Evolutionary conservation across 2,797 vertebrate species (phyloP).

Genomic region (Melanotaenia boesemani): DNA sequence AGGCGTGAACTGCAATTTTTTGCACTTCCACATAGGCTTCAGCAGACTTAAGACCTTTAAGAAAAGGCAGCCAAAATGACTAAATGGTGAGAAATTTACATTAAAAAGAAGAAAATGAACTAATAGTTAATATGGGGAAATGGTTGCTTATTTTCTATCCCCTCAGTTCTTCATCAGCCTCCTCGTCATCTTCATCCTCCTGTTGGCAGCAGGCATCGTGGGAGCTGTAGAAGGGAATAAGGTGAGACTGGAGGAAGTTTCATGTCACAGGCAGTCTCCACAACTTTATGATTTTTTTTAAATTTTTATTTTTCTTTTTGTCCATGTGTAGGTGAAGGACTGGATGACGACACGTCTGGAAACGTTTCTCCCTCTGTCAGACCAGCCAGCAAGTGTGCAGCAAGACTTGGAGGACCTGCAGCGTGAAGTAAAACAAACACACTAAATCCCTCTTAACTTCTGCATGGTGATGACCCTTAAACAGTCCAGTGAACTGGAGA

Average conservation of each 20-base stretch:
- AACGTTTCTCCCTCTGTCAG: conserved; percentile 25
- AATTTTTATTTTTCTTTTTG: too few species aligned
- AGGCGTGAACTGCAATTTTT: too few species aligned
- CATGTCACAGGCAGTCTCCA: rapidly evolving
- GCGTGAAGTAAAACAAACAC: conserved; percentile 50
- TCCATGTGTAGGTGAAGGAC: conserved; percentile 50
- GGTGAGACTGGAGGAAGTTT: conserved; percentile 69
- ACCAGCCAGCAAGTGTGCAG: rapidly evolving
- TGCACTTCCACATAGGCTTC: too few species aligned
- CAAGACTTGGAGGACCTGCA: conserved; percentile 61
- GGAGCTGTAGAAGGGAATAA: conserved; percentile 74
- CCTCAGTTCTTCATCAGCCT: conserved; percentile 89
- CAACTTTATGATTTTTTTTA: too few species aligned
- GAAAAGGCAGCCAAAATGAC: too few species aligned
- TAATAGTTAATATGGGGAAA: too few species aligned
- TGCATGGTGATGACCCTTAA: too few species aligned
- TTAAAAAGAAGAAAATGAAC: neutral
- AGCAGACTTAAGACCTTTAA: too few species aligned
- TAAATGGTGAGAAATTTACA: neutral
- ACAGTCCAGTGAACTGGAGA: too few species aligned
- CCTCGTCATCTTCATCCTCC: conserved; percentile 88
- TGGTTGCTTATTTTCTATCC: neutral
- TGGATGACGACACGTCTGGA: conserved; percentile 39
- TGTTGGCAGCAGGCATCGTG: conserved; percentile 85
- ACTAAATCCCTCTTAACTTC: neutral